phyloP scores from a whole-genome alignment of 1,140 invertebrate species.

The Portunus trituberculatus region DNA sequence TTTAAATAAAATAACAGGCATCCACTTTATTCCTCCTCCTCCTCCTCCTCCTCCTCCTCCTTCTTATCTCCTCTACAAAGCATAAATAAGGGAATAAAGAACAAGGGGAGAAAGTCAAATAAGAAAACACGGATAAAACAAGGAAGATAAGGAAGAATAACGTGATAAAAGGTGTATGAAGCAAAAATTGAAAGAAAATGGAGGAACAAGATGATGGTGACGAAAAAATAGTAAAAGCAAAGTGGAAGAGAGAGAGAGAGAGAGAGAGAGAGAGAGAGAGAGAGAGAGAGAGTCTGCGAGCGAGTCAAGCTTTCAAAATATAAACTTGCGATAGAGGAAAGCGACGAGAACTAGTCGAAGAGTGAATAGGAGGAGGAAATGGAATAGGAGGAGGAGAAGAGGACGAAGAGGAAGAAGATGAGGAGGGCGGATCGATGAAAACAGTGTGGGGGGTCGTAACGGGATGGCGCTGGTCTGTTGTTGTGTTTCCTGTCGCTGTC shows the following conservation, averaged over 20 bases:
- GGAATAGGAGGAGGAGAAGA: neutral
- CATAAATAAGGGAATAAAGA: too few relatives aligned
- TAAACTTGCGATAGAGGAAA: neutral
- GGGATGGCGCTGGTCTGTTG: too few relatives aligned
- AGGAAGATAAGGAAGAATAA: neutral
- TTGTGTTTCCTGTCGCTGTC: too few relatives aligned
- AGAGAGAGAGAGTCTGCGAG: neutral
- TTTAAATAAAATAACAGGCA: too few relatives aligned
- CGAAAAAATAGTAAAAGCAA: neutral
- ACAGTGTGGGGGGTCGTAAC: neutral
- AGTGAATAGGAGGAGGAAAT: neutral
- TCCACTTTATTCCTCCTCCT: too few relatives aligned
- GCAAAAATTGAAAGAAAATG: neutral
- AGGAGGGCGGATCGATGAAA: neutral
- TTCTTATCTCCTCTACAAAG: too few relatives aligned
- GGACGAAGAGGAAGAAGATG: neutral
- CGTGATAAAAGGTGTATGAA: neutral
- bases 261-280: constrained; percentile 1
- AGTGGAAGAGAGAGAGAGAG: neutral
- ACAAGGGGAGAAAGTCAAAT: too few relatives aligned
- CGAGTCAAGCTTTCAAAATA: neutral
- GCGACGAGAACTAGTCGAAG: neutral
- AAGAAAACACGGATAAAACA: too few relatives aligned
- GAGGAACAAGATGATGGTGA: neutral
- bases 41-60: too few relatives aligned